phyloP scores from a whole-genome alignment of 2,888 invertebrate genomes.

The Drosophila heteroneura region DNA sequence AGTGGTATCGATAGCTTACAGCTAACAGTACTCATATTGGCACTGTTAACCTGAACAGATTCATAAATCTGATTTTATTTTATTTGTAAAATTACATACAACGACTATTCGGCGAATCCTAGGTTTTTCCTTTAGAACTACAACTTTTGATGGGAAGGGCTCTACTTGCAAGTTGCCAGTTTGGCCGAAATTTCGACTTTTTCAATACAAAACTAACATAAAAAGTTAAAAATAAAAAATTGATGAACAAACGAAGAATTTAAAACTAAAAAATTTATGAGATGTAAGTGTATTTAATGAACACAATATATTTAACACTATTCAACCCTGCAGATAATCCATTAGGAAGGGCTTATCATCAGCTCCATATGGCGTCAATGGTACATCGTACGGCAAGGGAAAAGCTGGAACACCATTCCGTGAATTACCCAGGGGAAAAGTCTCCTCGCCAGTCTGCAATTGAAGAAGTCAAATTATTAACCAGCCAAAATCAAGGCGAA shows the following conservation, averaged over 20 bases:
- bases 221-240: neutral
- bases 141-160: neutral
- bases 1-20: neutral
- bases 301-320: neutral
- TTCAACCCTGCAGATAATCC: slow-evolving; percentile 86
- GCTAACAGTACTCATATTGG: slow-evolving; percentile 2
- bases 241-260: neutral
- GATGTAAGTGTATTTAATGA: slow-evolving; percentile 10
- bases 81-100: neutral
- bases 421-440: slow-evolving; percentile 86
- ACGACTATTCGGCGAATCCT: neutral
- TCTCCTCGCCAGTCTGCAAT: slow-evolving; percentile 87
- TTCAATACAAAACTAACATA: neutral
- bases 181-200: neutral
- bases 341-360: slow-evolving; percentile 90
- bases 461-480: slow-evolving; percentile 15
- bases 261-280: neutral
- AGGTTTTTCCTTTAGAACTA: neutral
- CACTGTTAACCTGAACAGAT: neutral
- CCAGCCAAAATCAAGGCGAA: neutral
- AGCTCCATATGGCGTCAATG: slow-evolving; percentile 89
- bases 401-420: slow-evolving; percentile 85
- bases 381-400: slow-evolving; percentile 93
- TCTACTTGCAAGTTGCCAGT: neutral
- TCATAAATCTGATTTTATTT: neutral